Base-by-base conservation (phyloP, 2,113 vertebrate genomes). In the Proterorhinus semilunaris region DNA sequence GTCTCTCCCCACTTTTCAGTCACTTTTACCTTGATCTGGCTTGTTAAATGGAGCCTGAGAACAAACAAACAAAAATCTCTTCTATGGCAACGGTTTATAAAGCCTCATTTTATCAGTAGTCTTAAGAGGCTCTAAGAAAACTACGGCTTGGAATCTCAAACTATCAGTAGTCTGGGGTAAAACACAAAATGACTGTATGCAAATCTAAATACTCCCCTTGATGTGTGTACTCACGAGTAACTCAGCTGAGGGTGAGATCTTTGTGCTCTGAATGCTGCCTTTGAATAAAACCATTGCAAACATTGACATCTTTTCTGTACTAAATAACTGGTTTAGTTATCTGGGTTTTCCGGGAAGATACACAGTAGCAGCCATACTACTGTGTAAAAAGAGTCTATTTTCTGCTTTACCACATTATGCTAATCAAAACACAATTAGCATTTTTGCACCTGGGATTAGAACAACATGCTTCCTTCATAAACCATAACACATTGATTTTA, bases 271-370 rank as follows among this genome's bases (percentile, higher is more conserved):
- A 17, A 17, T n/a, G n/a, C 16, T 16, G 62, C 45, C 16, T 27
- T 67, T 27, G 57, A 63, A 71, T 52, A 48, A 45, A 62, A 57
- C 21, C 68, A 17, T 36, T 47, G 27, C 11, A 48, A 11, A 72
- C 42, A 58, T 50, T 69, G 15, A 66, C 0, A 57, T 69, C 44
- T 54, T 74, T 74, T 55, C 69, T 71, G 76, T 76, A 21, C 21
- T 21, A 36, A 36, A 5, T 36, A 36, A 36, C 27, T 36, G 21
- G 63, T 54, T 55, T 45, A 6, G 21, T 54, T 13, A 10, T 66
- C 12, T 17, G 16, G 58, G 69, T 45, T 66, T 47, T 69, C 16
- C 13, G 15, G 7, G n/a, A 66, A 55, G 16, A 57, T 54, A 6
- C 13, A 21, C 42, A 52, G 47, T 43, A 68, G 61, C 16, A n/a